Evolutionary conservation across 2,797 vertebrate genomes (phyloP).

Genomic region (Danio choprae): DNA sequence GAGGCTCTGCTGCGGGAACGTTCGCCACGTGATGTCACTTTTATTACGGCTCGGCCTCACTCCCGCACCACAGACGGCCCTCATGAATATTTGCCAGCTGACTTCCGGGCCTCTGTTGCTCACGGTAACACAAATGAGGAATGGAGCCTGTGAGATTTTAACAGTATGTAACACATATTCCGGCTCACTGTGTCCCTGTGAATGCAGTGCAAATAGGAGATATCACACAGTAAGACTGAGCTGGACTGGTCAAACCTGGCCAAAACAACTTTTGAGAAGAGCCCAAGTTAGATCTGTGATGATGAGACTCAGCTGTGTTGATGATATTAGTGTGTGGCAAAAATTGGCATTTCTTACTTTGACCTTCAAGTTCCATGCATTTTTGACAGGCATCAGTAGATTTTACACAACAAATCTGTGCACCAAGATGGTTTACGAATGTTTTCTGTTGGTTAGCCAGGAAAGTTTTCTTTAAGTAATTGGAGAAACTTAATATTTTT

Average conservation of each 20-base stretch:
- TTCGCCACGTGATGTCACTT: conserved; percentile 33
- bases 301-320: neutral
- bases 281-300: neutral
- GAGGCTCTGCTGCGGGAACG: neutral
- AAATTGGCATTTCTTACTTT: neutral
- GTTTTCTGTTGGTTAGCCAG: too few species aligned
- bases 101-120: conserved; percentile 43
- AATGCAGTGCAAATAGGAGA: conserved; percentile 33
- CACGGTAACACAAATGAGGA: conserved; percentile 31
- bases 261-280: neutral
- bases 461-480: too few species aligned
- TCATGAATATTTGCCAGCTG: conserved; percentile 62
- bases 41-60: conserved; percentile 34
- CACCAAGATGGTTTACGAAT: too few species aligned
- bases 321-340: neutral
- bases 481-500: too few species aligned
- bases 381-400: neutral
- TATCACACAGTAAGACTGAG: conserved; percentile 15
- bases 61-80: conserved; percentile 52
- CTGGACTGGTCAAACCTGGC: conserved; percentile 36
- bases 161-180: conserved; percentile 52
- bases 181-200: conserved; percentile 43
- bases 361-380: neutral
- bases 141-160: conserved; percentile 50
- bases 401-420: too few species aligned